These are phyloP conservation scores for Melangyna quadrimaculata DNA, from an alignment of 2,888 invertebrate genomes.

Conservation along the genomic window DNA sequence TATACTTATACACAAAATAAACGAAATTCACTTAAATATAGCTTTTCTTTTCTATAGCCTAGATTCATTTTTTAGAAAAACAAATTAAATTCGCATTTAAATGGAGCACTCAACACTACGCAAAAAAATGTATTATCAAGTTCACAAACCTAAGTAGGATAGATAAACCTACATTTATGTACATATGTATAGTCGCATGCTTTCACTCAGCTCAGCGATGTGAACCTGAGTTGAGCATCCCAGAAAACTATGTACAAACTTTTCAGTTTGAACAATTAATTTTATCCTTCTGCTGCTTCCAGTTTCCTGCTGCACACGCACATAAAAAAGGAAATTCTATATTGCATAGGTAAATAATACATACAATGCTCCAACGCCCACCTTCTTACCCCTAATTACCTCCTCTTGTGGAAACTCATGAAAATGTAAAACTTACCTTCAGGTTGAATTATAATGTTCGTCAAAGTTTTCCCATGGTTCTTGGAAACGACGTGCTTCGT, in stretches of 20 bases:
- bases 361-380: constrained; percentile 23
- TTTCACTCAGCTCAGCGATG: background rate
- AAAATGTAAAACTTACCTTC: constrained; percentile 46
- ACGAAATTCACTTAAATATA: background rate
- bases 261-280: constrained; percentile 56
- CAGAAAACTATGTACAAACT: constrained; percentile 14
- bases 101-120: background rate
- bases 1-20: background rate
- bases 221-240: too few species aligned
- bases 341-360: background rate
- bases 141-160: background rate
- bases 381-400: constrained; percentile 51
- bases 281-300: background rate
- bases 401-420: constrained; percentile 49
- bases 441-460: constrained; percentile 41
- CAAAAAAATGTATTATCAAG: constrained; percentile 21
- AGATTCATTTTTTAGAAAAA: background rate
- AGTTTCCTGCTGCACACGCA: constrained; percentile 13
- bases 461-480: constrained; percentile 18
- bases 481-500: too few species aligned
- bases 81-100: background rate
- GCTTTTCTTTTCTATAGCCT: background rate
- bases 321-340: background rate
- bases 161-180: too few species aligned
- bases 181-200: background rate